phyloP scores from a whole-genome alignment of 2,797 vertebrate species.

The Euphonia xanthogaster region DNA sequence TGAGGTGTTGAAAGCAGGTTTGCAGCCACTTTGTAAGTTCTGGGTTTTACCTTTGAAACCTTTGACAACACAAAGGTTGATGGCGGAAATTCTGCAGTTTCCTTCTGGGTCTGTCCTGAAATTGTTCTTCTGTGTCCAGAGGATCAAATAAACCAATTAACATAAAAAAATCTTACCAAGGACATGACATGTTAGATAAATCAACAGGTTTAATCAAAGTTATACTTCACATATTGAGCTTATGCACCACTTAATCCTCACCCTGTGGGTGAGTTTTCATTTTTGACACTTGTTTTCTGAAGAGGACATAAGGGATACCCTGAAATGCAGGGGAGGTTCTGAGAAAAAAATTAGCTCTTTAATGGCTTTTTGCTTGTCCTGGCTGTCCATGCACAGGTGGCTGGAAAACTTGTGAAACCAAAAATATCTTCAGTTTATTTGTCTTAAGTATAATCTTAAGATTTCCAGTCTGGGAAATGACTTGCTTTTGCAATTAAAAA shows the following conservation, averaged over 20 bases:
- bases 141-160: constrained; percentile 21
- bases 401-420: not conserved
- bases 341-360: not conserved
- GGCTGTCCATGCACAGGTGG: not conserved
- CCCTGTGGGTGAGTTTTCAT: not conserved
- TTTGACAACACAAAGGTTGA: constrained; percentile 41
- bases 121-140: constrained; percentile 33
- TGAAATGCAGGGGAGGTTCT: not conserved
- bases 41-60: constrained; percentile 46
- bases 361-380: not conserved
- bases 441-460: not conserved
- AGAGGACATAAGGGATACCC: not conserved
- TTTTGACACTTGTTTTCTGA: constrained; percentile 14
- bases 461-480: not conserved
- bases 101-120: constrained; percentile 52
- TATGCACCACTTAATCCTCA: not conserved
- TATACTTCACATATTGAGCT: not conserved
- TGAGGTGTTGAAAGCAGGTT: constrained; percentile 78
- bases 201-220: not conserved
- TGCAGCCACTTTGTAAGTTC: constrained; percentile 82
- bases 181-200: not conserved
- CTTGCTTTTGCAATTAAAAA: not conserved
- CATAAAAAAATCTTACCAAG: not conserved
- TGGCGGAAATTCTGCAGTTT: constrained; percentile 24
- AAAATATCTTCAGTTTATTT: not conserved